Conservation (phyloP, 2,888 invertebrate species). For the Desoria tigrina region DNA sequence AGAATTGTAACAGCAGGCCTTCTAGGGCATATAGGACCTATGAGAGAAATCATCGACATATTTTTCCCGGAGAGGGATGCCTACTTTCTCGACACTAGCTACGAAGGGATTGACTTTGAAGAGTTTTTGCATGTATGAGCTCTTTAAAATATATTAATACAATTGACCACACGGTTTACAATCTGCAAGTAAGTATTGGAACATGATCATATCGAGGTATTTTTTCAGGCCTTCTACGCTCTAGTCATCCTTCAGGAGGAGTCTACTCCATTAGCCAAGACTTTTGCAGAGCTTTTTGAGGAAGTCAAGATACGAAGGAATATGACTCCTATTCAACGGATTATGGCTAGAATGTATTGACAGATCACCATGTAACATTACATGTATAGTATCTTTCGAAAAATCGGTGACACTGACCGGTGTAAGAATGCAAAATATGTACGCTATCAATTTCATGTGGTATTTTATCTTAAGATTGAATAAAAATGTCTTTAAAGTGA, state of each 20-base stretch:
- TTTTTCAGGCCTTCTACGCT: not conserved
- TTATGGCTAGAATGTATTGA: not conserved
- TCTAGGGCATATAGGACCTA: not conserved
- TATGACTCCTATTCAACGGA: not conserved
- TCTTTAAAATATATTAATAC: not conserved
- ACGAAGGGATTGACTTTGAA: constrained; percentile 11
- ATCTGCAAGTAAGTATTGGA: no score
- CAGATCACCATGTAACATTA: no score
- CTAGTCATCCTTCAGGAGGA: not conserved
- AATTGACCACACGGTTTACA: no score
- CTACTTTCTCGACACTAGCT: not conserved
- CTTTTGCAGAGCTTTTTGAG: not conserved
- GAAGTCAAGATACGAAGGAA: not conserved
- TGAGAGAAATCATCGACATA: not conserved
- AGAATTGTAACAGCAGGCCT: not conserved
- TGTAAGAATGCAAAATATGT: no score
- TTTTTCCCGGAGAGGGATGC: not conserved
- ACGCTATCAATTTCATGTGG: no score
- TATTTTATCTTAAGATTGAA: no score
- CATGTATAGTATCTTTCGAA: no score
- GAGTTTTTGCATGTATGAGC: not conserved
- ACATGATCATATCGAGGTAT: no score
- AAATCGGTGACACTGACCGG: no score
- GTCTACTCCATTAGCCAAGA: not conserved
- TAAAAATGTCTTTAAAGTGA: no score